Evolutionary conservation across 2,888 invertebrate genomes (phyloP).

Genomic region (Nemotelus nigrinus): DNA sequence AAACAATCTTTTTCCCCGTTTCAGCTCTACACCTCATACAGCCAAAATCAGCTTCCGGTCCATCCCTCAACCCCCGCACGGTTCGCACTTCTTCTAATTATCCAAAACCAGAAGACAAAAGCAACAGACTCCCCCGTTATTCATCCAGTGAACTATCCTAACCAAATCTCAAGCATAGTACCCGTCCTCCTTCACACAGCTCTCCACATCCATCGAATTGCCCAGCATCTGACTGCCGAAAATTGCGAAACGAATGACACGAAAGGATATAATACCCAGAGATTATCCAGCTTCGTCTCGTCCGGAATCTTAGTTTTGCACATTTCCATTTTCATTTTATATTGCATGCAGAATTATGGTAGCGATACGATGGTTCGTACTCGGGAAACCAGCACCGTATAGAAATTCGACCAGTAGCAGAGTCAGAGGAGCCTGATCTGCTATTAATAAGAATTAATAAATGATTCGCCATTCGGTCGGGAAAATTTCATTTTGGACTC

Average conservation of each 20-base stretch:
- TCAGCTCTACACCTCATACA: background rate
- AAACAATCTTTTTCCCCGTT: too few species aligned
- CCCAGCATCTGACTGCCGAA: background rate
- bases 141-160: too few species aligned
- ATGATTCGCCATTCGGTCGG: constrained; percentile 35
- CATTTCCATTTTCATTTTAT: too few species aligned
- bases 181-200: background rate
- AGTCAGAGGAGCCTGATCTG: constrained; percentile 19
- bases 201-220: background rate
- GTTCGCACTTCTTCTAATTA: background rate
- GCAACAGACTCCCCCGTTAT: too few species aligned
- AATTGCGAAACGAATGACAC: background rate
- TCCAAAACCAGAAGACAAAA: background rate
- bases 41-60: too few species aligned
- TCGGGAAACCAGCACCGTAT: too few species aligned
- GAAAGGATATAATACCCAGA: background rate
- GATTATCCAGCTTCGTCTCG: background rate
- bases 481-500: constrained; percentile 37
- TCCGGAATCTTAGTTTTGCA: too few species aligned
- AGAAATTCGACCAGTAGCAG: too few species aligned
- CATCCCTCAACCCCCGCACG: background rate
- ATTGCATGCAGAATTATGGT: too few species aligned
- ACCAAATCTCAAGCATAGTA: too few species aligned
- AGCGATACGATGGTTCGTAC: too few species aligned
- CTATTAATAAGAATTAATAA: constrained; percentile 45